phyloP scores from a whole-genome alignment of 2,797 vertebrate genomes.

The Sitta carolinensis region DNA sequence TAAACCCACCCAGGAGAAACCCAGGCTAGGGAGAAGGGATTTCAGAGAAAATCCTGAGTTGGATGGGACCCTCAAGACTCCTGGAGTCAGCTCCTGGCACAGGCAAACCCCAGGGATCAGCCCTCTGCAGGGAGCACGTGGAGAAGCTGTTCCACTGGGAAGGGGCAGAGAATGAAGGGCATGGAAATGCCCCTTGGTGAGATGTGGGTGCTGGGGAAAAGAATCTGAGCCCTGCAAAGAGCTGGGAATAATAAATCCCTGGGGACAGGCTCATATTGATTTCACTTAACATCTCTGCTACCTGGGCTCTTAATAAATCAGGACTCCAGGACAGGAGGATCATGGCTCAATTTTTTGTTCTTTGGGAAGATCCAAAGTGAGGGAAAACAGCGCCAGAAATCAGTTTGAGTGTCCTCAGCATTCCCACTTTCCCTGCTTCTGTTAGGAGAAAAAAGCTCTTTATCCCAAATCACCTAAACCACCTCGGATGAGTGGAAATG shows the following conservation, averaged over 20 bases:
- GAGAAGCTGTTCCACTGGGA: background rate
- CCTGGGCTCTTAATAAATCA: background rate
- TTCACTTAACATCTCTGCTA: background rate
- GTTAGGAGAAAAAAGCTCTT: background rate
- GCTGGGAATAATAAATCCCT: background rate
- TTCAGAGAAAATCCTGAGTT: background rate
- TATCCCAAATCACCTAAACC: background rate
- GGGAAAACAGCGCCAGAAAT: background rate
- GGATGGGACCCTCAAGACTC: background rate
- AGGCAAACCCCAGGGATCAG: background rate
- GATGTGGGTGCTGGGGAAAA: background rate
- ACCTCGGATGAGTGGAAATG: background rate
- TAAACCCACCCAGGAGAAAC: background rate
- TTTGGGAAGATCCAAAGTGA: background rate
- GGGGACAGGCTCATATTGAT: background rate
- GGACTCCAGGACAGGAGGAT: background rate
- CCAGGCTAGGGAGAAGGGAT: background rate
- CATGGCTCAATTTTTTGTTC: background rate
- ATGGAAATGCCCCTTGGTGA: background rate
- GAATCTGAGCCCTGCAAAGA: background rate
- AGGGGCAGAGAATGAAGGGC: background rate
- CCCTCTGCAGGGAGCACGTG: accelerated
- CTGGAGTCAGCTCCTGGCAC: background rate
- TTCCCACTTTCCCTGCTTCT: background rate
- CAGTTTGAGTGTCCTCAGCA: background rate